phyloP scores from a whole-genome alignment of 2,888 invertebrate genomes.

The Endotricha flammealis region DNA sequence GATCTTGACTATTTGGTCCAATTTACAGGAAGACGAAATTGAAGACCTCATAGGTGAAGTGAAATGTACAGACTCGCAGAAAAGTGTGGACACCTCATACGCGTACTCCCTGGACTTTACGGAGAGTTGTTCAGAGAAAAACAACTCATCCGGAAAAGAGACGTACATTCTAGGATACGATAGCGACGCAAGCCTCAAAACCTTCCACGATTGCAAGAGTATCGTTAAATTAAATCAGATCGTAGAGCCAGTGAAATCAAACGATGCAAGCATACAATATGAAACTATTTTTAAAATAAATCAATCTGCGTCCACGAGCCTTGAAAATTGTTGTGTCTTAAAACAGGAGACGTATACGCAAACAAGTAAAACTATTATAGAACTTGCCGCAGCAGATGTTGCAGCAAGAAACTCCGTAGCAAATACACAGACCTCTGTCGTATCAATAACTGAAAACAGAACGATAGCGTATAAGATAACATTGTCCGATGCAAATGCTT shows the following conservation, averaged over 20 bases:
- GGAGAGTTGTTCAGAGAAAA: constrained; percentile 57
- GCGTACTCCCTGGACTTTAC: constrained; percentile 59
- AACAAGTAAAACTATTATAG: constrained; percentile 78
- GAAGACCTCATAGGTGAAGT: constrained; percentile 57
- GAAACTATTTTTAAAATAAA: constrained; percentile 19
- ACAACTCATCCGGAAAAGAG: constrained; percentile 58
- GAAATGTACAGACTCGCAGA: constrained; percentile 59
- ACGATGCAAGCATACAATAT: constrained; percentile 25
- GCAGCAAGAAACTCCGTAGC: constrained; percentile 21
- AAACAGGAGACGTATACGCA: constrained; percentile 70
- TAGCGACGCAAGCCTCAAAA: constrained; percentile 51
- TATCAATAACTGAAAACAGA: constrained; percentile 54
- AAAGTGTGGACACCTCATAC: constrained; percentile 60
- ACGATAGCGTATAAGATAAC: constrained; percentile 48
- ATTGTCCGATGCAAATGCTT: constrained; percentile 21
- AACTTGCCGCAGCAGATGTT: constrained; percentile 58
- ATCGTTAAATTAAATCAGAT: constrained; percentile 29
- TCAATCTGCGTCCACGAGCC: constrained; percentile 27
- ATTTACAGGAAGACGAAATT: constrained; percentile 55
- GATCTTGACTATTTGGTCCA: too few species aligned
- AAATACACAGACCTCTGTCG: constrained; percentile 55
- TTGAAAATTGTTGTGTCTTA: constrained; percentile 32
- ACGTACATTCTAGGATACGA: constrained; percentile 61
- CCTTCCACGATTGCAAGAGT: constrained; percentile 32
- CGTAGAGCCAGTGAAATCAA: constrained; percentile 11